A percentile compares a stretch with the other conserved stretches of the same genome.
Evolutionary conservation across 2,888 invertebrate genomes (phyloP).

Genomic region (Rotaria socialis): DNA sequence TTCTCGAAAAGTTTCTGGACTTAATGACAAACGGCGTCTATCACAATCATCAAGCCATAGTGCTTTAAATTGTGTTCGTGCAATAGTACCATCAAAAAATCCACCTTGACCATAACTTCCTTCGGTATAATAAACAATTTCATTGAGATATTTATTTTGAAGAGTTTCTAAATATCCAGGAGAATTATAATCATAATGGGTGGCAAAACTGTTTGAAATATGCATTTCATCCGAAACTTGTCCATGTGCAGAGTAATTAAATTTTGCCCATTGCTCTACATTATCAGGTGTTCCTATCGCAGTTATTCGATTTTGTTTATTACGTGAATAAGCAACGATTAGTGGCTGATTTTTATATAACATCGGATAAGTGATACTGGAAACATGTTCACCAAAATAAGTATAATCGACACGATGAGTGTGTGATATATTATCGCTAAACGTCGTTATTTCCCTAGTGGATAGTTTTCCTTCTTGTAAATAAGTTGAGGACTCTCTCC

Average conservation of each 20-base stretch:
- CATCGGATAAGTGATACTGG: constrained; percentile 11
- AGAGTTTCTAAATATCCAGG: constrained; percentile 11
- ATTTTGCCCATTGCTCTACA: background rate
- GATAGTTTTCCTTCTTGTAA: background rate
- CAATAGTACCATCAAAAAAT: constrained; percentile 34
- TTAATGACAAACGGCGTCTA: background rate
- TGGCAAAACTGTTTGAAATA: background rate
- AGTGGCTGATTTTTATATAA: constrained; percentile 5
- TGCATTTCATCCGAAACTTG: background rate
- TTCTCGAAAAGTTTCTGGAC: background rate
- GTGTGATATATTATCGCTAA: background rate
- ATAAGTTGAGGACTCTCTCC: background rate
- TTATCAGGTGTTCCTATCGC: background rate
- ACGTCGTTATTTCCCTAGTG: background rate
- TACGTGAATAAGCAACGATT: background rate
- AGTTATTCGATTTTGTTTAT: background rate
- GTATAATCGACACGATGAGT: background rate
- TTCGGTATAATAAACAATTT: constrained; percentile 37
- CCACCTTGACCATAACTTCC: constrained; percentile 35
- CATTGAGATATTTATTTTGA: constrained; percentile 27
- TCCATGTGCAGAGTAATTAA: background rate
- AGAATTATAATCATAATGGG: constrained; percentile 33
- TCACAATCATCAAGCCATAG: constrained; percentile 25
- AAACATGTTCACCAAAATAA: background rate
- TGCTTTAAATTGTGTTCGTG: constrained; percentile 34